phyloP scores from a whole-genome alignment of 2,113 vertebrate genomes.

The Guaruba guarouba region DNA sequence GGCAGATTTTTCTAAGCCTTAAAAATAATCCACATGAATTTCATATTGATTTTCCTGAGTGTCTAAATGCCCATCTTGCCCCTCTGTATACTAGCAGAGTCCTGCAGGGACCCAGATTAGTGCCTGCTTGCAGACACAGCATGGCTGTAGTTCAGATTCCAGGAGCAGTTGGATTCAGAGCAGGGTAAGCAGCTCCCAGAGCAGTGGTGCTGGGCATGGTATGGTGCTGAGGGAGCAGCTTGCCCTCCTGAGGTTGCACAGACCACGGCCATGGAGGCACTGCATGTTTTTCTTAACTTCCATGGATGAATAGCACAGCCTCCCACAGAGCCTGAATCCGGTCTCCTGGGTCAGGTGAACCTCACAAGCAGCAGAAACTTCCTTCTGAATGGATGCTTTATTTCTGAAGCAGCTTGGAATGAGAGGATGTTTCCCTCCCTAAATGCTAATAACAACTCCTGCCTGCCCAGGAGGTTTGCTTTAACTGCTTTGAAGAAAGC shows the following conservation, averaged over 20 bases:
- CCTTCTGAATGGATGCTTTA: conserved; percentile 9
- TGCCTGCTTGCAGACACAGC: background rate
- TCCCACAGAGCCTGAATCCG: background rate
- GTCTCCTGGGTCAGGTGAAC: conserved; percentile 22
- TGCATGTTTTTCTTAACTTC: background rate
- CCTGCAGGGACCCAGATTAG: background rate
- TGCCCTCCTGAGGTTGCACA: background rate
- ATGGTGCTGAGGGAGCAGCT: background rate
- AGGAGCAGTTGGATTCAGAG: background rate
- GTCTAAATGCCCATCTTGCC: background rate
- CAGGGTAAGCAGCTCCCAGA: background rate
- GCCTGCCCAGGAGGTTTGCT: background rate
- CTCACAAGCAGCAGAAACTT: background rate
- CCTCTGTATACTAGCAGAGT: background rate
- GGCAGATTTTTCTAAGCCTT: background rate
- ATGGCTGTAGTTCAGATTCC: background rate
- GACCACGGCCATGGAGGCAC: background rate
- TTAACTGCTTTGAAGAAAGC: background rate
- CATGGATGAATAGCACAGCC: background rate
- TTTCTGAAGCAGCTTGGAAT: background rate
- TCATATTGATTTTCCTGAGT: background rate
- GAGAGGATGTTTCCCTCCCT: background rate
- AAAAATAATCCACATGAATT: background rate
- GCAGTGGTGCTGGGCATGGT: no score
- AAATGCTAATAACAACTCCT: background rate